Base-by-base conservation (phyloP, 53 echinoderm and acorn worm genomes). In the Luidia sarsii region DNA sequence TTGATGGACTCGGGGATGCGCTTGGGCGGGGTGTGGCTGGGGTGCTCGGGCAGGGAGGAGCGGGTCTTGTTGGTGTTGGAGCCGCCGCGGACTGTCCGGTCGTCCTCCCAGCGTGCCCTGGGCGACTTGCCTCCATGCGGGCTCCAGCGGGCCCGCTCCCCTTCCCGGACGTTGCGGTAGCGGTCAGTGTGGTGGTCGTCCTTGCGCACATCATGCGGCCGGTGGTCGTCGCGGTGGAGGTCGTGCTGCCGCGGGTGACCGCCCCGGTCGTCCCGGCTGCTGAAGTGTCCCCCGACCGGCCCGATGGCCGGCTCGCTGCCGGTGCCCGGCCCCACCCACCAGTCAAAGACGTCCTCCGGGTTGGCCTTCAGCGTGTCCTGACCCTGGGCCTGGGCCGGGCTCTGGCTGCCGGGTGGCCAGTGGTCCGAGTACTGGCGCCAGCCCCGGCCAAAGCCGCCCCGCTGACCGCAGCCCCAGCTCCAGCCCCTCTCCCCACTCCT, bases 131-230 rank as follows among this genome's bases (percentile, higher is more conserved):
- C 61, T n/a, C 77, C 60, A 9, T 77, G 77, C 1, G 77, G 77
- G 21, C 77, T 77, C 77, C 77, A 77, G 29, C 77, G 24, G 59
- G 77, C 28, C 7, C 77, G 77, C 31, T 77, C 77, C 13, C 77
- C 36, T 0, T 77, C 77, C 14, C 77, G 28, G 0, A 77, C 43
- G 21, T 77, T 77, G 8, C 77, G 59, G 61, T 77, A 77, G 19
- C 77, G 59, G 60, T 77, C 77, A 33, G 46, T 77, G 77, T 77
- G 77, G 46, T 77, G 77, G 60, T 77, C 77, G 55, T 77, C 77
- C 55, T 77, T 77, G 29, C 77, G 77, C 14, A 77, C 48, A 46
- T 77, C 77, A 25, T 77, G 77, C 32, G 59, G 61, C 28, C 77
- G 43, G 48, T 77, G 77, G 60, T 77, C 77, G 14, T 77, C 77